A percentile compares a stretch with the other conserved stretches of the same genome.
phyloP scores from a whole-genome alignment of 2,113 vertebrate genomes.

The Corythoichthys intestinalis region DNA sequence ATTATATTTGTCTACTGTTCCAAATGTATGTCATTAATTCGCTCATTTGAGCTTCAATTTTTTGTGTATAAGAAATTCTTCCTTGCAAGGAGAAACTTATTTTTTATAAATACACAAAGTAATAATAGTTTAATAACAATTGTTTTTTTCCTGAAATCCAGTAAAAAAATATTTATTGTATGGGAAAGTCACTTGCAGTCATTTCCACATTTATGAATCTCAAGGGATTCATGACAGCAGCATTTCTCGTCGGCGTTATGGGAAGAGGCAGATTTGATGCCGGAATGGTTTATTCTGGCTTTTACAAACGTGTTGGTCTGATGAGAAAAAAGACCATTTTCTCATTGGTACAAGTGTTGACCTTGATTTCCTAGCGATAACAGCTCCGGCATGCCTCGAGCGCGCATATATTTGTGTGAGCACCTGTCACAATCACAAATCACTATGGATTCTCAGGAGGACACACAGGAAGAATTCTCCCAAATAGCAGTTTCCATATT shows the following conservation, averaged over 20 bases:
- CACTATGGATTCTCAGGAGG: conserved; percentile 26
- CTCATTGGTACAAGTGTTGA: conserved; percentile 11
- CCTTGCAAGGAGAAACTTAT: not conserved
- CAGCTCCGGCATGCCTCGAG: conserved; percentile 10
- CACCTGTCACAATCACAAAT: conserved; percentile 54
- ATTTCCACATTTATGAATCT: conserved; percentile 11
- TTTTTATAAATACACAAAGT: not conserved
- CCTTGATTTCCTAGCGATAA: conserved; percentile 28
- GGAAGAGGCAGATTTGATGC: conserved; percentile 30
- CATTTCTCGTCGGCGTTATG: conserved; percentile 19
- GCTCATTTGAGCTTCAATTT: not conserved
- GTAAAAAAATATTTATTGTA: not conserved
- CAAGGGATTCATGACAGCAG: conserved; percentile 22
- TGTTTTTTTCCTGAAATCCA: not conserved
- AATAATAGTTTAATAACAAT: not conserved
- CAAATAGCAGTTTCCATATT: conserved; percentile 19
- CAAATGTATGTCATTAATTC: not conserved
- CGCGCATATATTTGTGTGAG: conserved; percentile 28
- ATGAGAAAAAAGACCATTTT: conserved; percentile 27
- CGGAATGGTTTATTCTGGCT: conserved; percentile 37
- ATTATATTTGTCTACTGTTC: too few relatives aligned
- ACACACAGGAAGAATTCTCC: conserved; percentile 32
- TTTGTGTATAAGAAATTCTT: not conserved
- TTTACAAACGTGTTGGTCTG: conserved; percentile 9
- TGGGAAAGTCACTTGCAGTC: not conserved